These are phyloP conservation scores for Heliocidaris tuberculata DNA, from an alignment of 35 echinoderm and acorn worm species.

Conservation along the genomic window DNA sequence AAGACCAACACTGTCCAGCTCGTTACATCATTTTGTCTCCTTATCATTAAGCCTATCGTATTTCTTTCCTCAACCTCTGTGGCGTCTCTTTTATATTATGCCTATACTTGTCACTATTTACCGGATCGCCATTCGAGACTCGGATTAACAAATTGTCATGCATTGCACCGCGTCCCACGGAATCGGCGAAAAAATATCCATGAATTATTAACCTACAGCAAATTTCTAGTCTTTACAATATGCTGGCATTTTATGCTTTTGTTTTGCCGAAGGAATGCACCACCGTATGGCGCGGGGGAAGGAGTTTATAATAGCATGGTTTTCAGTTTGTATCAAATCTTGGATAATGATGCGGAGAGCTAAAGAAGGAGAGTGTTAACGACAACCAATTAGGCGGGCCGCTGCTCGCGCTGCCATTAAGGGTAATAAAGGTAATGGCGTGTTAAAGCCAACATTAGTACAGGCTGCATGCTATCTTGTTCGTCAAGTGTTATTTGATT, in stretches of 20 bases:
- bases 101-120: neutral
- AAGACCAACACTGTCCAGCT: too few species aligned
- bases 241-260: neutral
- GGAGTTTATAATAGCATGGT: neutral
- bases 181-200: neutral
- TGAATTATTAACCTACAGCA: slow-evolving; percentile 1
- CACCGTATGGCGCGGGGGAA: neutral
- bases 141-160: slow-evolving; percentile 10
- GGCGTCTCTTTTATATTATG: neutral
- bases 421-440: slow-evolving; percentile 25
- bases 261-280: neutral
- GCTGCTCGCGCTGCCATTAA: neutral
- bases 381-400: slow-evolving; percentile 35
- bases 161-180: neutral
- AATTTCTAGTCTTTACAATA: neutral
- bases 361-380: neutral
- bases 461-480: slow-evolving; percentile 17
- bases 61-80: neutral
- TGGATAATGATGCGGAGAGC: neutral
- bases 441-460: slow-evolving; percentile 40
- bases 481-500: slow-evolving; percentile 33
- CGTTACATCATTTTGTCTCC: too few species aligned
- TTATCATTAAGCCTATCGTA: neutral
- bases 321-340: neutral
- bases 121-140: neutral